Evolutionary conservation across 2,888 invertebrate species (phyloP), one percentile per base, ranked within the genome.

Genomic region (Drosophila diplacantha): DNA sequence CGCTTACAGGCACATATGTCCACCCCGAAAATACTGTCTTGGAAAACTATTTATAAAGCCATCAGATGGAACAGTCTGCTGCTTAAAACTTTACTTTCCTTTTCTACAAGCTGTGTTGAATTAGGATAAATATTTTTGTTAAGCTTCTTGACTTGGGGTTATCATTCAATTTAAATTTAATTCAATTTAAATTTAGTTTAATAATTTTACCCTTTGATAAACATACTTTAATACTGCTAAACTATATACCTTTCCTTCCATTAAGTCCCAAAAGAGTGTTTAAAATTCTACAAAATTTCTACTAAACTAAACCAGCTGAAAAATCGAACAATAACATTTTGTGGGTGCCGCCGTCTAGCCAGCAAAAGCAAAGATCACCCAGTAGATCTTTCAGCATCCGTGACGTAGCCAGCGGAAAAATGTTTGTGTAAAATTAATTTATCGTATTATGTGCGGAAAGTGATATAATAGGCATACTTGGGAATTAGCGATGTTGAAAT

Each of bases 381-480:
- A 46, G 20, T 41, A 54, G 29, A 52, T 46, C 32, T 29, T 24
- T 55, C 44, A 51, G 54, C 43, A 69, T 63, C 63, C 66, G 50
- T 70, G 67, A 72, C 64, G 62, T 70, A 67, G 62, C 60, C 60
- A 37, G 18, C 20, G 20, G 49, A 43, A 38, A 60, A 49, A 51
- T 67, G 58, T 65, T 65, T 65, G 67, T 65, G 76, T 77, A 74
- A 73, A 71, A 57, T 59, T 65, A 81, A 83, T 74, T 83, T 75
- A 78, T 83, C 61, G 67, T 75, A 73, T 80, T 73, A 77, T 80
- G 73, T 74, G 77, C 71, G 61, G 74, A 82, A 76, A 82, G 72
- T 82, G 67, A 82, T 74, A 69, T 66, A 75, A 69, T 69, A 54
- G 56, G 24, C 18, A 37, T 47, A 9, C 41, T 47, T 20, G 6